phyloP scores from a whole-genome alignment of 2,888 invertebrate species.

The Dryococelus australis region DNA sequence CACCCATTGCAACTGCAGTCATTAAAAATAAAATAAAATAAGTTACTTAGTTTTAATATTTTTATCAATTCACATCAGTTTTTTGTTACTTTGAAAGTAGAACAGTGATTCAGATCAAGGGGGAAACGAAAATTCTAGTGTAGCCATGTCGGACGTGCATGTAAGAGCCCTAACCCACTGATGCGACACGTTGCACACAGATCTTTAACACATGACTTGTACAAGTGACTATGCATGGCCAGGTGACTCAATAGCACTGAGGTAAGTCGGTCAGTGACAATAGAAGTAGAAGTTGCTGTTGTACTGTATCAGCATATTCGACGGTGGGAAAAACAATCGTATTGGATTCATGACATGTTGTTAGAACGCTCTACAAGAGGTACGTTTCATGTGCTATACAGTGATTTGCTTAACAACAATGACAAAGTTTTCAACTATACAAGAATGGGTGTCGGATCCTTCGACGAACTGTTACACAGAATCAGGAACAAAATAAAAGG shows the following conservation, averaged over 20 bases:
- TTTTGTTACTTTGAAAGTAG: too few species aligned
- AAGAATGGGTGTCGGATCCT: constrained; percentile 27
- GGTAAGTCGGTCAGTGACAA: too few species aligned
- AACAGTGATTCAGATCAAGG: too few species aligned
- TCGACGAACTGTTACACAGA: constrained; percentile 16
- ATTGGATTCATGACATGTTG: neutral
- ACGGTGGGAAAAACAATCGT: neutral
- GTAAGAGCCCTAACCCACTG: too few species aligned
- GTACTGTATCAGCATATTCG: neutral
- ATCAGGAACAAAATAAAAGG: constrained; percentile 19
- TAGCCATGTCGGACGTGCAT: too few species aligned
- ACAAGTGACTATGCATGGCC: constrained; percentile 23
- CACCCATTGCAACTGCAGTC: too few species aligned
- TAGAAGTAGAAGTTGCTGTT: constrained; percentile 11
- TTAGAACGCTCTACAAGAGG: neutral
- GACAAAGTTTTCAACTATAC: constrained; percentile 27
- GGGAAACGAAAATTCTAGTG: too few species aligned
- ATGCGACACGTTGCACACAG: too few species aligned
- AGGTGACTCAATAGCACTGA: too few species aligned
- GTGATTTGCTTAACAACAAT: constrained; percentile 20
- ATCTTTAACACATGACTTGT: neutral
- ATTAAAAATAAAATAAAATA: too few species aligned
- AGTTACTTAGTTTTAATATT: too few species aligned
- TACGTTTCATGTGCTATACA: constrained; percentile 13
- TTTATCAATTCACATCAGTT: too few species aligned